These are phyloP conservation scores for Pseudomyrmex cubaensis DNA, from an alignment of 1,140 invertebrate species.

Conservation along the genomic window DNA sequence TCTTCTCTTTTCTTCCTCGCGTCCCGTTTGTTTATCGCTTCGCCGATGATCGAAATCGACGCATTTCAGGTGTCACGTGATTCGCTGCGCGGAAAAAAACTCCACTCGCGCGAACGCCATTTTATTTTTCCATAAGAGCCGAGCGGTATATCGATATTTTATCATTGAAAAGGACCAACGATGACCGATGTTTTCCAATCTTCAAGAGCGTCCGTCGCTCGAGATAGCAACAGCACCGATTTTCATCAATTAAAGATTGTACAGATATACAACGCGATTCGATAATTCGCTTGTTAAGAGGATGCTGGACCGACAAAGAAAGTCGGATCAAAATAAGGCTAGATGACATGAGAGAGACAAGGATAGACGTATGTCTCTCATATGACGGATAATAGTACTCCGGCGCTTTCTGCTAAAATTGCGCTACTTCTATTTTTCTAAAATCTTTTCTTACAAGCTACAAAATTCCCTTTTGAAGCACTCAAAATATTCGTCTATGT, in stretches of 20 bases:
- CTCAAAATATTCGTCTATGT: no score
- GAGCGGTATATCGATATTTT: constrained; percentile 14
- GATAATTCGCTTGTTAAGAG: neutral
- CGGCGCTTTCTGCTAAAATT: no score
- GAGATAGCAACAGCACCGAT: neutral
- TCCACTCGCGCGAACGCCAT: neutral
- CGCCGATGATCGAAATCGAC: constrained; percentile 45
- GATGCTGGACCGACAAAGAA: no score
- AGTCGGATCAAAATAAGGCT: no score
- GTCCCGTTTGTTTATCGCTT: constrained; percentile 24
- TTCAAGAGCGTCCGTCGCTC: neutral
- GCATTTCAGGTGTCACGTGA: constrained; percentile 31
- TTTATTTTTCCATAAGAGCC: constrained; percentile 42
- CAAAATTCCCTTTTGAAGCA: no score
- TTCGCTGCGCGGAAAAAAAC: neutral
- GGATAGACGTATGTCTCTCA: no score
- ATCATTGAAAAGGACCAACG: neutral
- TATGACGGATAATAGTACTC: no score
- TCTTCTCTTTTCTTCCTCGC: neutral
- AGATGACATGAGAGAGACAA: no score
- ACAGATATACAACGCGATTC: no score
- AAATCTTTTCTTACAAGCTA: no score
- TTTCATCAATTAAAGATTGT: neutral
- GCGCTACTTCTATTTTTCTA: no score
- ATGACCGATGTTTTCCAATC: constrained; percentile 37